Percentiles rank a stretch among this genome's conserved stretches.
These are phyloP conservation scores for Drosophila peninsularis DNA, from an alignment of 2,888 invertebrate species.

Conservation along the genomic window DNA sequence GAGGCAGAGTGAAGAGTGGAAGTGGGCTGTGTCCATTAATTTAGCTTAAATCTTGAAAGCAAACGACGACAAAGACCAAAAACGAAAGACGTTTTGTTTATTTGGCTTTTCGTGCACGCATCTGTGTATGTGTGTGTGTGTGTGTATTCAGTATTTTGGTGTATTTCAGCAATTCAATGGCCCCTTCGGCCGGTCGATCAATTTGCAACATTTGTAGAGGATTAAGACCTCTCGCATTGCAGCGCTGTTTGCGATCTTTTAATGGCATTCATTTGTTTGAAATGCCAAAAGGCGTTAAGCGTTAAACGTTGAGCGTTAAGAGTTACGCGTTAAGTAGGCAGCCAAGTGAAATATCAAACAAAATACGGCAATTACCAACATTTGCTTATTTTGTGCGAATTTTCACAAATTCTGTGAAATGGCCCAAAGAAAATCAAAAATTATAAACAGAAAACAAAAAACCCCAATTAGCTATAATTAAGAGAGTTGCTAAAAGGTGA, in stretches of 20 bases:
- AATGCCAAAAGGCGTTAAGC: conserved; percentile 57
- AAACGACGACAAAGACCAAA: conserved; percentile 54
- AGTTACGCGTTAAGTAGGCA: conserved; percentile 37
- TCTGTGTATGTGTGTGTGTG: background rate
- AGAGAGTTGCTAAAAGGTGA: conserved; percentile 46
- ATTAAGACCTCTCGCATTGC: conserved; percentile 60
- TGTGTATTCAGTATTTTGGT: conserved; percentile 2
- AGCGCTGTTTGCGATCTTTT: conserved; percentile 45
- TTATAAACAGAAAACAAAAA: conserved; percentile 33
- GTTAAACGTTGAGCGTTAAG: conserved; percentile 40
- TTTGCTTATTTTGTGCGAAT: conserved; percentile 75
- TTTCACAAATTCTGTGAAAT: conserved; percentile 69
- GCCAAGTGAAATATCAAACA: conserved; percentile 8
- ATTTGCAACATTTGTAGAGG: conserved; percentile 66
- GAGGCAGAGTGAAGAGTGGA: background rate
- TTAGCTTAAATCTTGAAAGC: conserved; percentile 67
- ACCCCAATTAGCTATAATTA: conserved; percentile 72
- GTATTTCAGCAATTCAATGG: conserved; percentile 13
- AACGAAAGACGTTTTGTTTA: conserved; percentile 60
- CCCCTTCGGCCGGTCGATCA: background rate
- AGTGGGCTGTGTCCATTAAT: conserved; percentile 63
- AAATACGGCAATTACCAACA: conserved; percentile 7
- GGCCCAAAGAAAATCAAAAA: conserved; percentile 37
- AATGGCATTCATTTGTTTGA: conserved; percentile 58
- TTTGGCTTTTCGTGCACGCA: conserved; percentile 49